phyloP scores from a whole-genome alignment of 2,113 vertebrate genomes.

The Physeter macrocephalus region DNA sequence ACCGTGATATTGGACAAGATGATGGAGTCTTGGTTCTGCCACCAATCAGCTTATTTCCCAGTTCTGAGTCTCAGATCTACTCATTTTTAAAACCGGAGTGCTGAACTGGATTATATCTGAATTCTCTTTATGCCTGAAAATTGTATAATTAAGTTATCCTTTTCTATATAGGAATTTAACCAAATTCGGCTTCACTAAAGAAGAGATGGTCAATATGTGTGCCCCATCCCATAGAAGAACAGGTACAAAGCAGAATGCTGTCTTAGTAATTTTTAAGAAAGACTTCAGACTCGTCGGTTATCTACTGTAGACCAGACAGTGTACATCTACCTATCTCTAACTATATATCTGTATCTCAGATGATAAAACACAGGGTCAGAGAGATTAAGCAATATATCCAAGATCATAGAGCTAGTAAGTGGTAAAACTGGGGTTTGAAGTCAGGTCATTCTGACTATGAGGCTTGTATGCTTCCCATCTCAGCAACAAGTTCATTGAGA shows the following conservation, averaged over 20 bases:
- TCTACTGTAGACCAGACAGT: not conserved
- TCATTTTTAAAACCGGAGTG: not conserved
- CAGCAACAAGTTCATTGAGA: not conserved
- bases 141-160: not conserved
- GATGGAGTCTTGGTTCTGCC: not conserved
- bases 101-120: not conserved
- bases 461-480: not conserved
- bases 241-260: not conserved
- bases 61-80: not conserved
- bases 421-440: not conserved
- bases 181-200: not conserved
- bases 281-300: not conserved
- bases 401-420: not conserved
- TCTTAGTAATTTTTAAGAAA: not conserved
- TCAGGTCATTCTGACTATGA: not conserved
- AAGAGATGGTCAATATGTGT: not conserved
- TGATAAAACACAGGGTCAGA: not conserved
- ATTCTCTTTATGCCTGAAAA: not conserved
- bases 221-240: not conserved
- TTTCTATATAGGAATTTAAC: not conserved
- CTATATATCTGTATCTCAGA: not conserved
- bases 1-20: not conserved
- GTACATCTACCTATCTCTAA: not conserved
- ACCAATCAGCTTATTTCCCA: not conserved
- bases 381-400: not conserved